phyloP scores from a whole-genome alignment of 2,797 vertebrate genomes.

The Rhincodon typus region DNA sequence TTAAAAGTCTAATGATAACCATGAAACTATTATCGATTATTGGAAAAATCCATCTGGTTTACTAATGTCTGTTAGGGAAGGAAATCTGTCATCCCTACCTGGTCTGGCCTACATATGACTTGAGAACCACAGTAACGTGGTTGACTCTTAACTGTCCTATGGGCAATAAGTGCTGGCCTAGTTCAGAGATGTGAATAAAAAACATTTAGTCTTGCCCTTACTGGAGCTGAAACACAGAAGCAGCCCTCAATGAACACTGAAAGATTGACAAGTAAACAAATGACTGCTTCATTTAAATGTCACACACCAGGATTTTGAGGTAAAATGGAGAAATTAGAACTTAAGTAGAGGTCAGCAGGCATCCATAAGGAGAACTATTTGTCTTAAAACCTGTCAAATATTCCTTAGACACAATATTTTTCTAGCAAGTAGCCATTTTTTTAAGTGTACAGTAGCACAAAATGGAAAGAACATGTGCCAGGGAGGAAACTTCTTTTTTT shows the following conservation, averaged over 20 bases:
- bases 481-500: background rate
- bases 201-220: background rate
- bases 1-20: too few species aligned
- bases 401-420: conserved; percentile 11
- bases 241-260: background rate
- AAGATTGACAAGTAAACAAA: background rate
- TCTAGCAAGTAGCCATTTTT: background rate
- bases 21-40: too few species aligned
- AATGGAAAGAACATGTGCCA: conserved; percentile 10
- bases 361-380: background rate
- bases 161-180: too few species aligned
- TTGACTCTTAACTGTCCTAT: too few species aligned
- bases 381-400: background rate
- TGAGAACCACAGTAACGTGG: too few species aligned
- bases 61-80: too few species aligned
- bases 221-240: background rate
- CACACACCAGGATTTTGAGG: background rate
- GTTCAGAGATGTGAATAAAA: too few species aligned
- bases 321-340: background rate
- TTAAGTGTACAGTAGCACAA: conserved; percentile 9
- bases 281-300: background rate
- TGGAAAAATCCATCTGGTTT: too few species aligned
- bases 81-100: too few species aligned
- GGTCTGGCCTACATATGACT: too few species aligned
- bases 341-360: background rate